Percentiles rank a stretch among this genome's conserved stretches.
phyloP scores from a whole-genome alignment of 1,140 invertebrate species.

The Grapholita molesta region DNA sequence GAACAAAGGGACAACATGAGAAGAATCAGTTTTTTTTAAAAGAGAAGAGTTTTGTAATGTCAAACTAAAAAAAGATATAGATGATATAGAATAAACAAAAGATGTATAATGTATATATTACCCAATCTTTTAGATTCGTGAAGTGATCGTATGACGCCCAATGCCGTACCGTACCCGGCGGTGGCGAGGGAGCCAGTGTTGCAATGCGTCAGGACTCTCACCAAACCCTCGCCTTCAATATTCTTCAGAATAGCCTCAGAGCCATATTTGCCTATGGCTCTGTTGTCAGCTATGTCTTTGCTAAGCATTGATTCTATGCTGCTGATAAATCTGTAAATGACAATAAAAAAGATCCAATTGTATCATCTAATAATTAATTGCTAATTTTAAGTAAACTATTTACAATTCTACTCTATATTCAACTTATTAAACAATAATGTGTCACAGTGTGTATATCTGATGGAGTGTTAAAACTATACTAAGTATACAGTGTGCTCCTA shows the following conservation, averaged over 20 bases:
- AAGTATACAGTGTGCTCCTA: no score
- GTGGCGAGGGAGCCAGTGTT: conserved; percentile 99
- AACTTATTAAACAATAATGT: no score
- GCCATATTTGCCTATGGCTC: conserved; percentile 89
- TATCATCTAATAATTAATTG: no score
- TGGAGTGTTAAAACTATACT: no score
- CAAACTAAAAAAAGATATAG: no score
- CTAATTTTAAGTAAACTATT: no score
- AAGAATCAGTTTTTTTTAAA: no score
- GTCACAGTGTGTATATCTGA: no score
- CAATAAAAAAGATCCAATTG: no score
- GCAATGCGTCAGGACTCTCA: conserved; percentile 95
- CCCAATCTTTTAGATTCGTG: conserved; percentile 85
- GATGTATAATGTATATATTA: conserved; percentile 59
- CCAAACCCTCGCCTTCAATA: conserved; percentile 76
- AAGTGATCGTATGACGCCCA: conserved; percentile 94
- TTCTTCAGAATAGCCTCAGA: conserved; percentile 85
- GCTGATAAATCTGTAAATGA: conserved; percentile 83
- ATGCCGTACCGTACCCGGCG: conserved; percentile 97
- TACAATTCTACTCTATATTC: no score
- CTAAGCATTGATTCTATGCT: conserved; percentile 89
- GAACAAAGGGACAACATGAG: no score
- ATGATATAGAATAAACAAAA: background rate
- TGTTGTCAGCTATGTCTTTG: conserved; percentile 93
- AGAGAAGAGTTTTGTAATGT: no score